These are phyloP conservation scores for Stramonita haemastoma DNA, from an alignment of 2,888 invertebrate species.

Conservation along the genomic window DNA sequence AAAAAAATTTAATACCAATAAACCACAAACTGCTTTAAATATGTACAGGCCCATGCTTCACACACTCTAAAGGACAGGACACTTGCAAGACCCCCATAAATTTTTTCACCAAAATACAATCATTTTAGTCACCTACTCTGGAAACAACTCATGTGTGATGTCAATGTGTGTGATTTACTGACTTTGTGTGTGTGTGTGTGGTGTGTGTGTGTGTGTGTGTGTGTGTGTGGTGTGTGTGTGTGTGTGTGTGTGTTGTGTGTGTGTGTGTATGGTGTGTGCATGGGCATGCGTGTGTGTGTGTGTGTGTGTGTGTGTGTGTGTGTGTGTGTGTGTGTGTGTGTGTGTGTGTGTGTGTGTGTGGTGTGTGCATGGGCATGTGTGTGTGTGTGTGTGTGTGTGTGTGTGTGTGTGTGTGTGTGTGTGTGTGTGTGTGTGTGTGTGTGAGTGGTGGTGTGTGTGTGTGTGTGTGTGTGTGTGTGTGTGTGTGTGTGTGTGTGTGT, in stretches of 20 bases:
- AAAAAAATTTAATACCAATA: no score
- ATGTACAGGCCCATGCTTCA: no score
- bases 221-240: background rate
- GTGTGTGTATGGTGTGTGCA: background rate
- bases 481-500: conserved; percentile 13
- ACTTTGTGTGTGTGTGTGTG: background rate
- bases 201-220: background rate
- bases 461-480: conserved; percentile 21
- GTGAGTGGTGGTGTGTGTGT: conserved; percentile 12
- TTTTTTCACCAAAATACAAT: no score
- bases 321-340: background rate
- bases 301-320: no score
- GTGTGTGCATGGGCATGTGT: background rate
- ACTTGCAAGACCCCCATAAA: no score
- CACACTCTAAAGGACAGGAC: no score
- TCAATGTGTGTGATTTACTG: background rate
- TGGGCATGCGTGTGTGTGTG: no score
- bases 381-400: background rate
- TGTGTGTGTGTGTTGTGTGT: no score
- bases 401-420: conserved; percentile 6
- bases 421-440: conserved; percentile 26
- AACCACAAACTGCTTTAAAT: no score
- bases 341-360: background rate
- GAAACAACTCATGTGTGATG: background rate
- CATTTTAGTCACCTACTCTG: no score